Base-by-base conservation (phyloP, 2,797 vertebrate species). In the Discoglossus pictus region DNA sequence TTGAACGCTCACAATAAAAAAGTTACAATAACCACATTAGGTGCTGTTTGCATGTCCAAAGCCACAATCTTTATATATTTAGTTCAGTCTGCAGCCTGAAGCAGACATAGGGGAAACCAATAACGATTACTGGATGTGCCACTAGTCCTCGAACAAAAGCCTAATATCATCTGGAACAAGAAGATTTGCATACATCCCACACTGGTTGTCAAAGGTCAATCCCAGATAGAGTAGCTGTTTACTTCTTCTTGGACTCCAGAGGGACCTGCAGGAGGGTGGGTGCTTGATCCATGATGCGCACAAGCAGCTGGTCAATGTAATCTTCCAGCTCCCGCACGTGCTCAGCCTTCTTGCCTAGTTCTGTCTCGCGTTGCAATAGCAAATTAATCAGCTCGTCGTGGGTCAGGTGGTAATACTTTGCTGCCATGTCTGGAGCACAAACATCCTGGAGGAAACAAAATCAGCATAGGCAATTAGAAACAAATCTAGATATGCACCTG, bases 251-350 rank as follows among this genome's bases (percentile, higher is more conserved):
- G 82, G 89, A 65, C 71, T 76, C 87, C 84, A 94, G 84, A 0
- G 84, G 79, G 61, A 96, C 94, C 86, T 99, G 97, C 79, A 99
- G 91, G 65, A 99, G 88, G 0, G 93, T 93, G 20, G 97, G 97
- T 0, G 93, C 97, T 75, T 96, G 92, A 75, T 98, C 97, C 94
- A 99, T 99, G 87, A 99, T 98, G 79, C 93, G 93, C 72, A 99
- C 94, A 76, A 99, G 89, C 79, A 99, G 88, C 62, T 91, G 92
- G 90, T 99, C 97, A 0, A 99, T 99, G 89, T 99, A 99, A 82
- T 95, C 92, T 87, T 99, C 97, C 76, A 99, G 89, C 65, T 98
- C 96, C 1, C 68, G 87, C 72, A 99, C 90, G 38, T 94, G 90
- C 55, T 90, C 83, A 24, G 93, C 93, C 78, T 93, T 87, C 85